phyloP scores from a whole-genome alignment of 2,888 invertebrate species.

The Cheilosia vernalis region DNA sequence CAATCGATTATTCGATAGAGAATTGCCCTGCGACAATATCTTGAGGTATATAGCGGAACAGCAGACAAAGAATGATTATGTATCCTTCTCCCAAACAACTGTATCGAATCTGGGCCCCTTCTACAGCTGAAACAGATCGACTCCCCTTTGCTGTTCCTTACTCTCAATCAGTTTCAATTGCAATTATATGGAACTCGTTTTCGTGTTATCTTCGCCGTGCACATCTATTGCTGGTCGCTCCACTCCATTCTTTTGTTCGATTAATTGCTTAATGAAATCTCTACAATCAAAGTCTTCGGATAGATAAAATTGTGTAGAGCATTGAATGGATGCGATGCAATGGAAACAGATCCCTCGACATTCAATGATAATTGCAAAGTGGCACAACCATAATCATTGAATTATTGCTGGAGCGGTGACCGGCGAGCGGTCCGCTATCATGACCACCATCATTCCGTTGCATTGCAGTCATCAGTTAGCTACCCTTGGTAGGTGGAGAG shows the following conservation, averaged over 20 bases:
- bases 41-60: background rate
- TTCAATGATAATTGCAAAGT: slow-evolving; percentile 52
- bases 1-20: too few relatives aligned
- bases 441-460: slow-evolving; percentile 12
- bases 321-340: slow-evolving; percentile 30
- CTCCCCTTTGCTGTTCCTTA: background rate
- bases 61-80: background rate
- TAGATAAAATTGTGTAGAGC: slow-evolving; percentile 36
- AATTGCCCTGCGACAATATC: too few relatives aligned
- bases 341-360: slow-evolving; percentile 38
- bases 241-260: slow-evolving; percentile 49
- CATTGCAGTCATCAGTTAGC: slow-evolving; percentile 20
- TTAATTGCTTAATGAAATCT: slow-evolving; percentile 69
- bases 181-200: slow-evolving; percentile 57
- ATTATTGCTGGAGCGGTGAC: slow-evolving; percentile 47
- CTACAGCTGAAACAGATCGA: background rate
- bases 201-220: slow-evolving; percentile 38
- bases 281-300: slow-evolving; percentile 58
- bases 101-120: background rate
- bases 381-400: slow-evolving; percentile 48
- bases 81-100: slow-evolving; percentile 12
- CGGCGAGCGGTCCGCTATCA: slow-evolving; percentile 30
- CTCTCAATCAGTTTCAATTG: slow-evolving; percentile 56
- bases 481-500: background rate
- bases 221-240: slow-evolving; percentile 4